Base-by-base conservation (phyloP, 2,888 invertebrate species). In the Chrysolina oricalcia region DNA sequence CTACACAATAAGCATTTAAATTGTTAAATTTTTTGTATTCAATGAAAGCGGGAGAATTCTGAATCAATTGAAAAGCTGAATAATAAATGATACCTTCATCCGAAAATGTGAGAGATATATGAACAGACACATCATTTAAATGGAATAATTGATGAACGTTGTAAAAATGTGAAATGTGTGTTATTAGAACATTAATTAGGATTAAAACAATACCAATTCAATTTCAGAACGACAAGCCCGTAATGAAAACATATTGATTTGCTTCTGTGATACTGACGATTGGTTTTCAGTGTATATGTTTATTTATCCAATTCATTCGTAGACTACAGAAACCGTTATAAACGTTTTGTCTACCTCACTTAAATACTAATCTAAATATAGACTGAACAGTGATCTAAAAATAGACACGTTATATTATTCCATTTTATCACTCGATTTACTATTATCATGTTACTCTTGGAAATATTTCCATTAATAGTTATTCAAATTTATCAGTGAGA, bases 211-310 rank as follows among this genome's bases (percentile, higher is more conserved):
- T 21, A 21, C 53, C 53, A 11, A 53, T 23, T 53, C 53, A 53
- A 53, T 53, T 53, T 11, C 53, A 53, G 11, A 17, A 19, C 19
- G 53, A 53, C 21, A 53, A 21, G 13, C 21, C 53, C 4, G 53
- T 53, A 53, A 53, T 53, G 53, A 53, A 53, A 53, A 53, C 53
- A 21, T 53, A 53, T 53, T 13, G 53, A 53, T 53, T 53, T 53
- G 53, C 53, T 53, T 53, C 21, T 23, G 13, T 53, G 53, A 53
- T 53, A 21, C 11, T 21, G 21, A 11, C 21, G 53, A 53, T 53
- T 53, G 53, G 19, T 10, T 53, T 53, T 53, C 13, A 19, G 19
- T 53, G 19, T 21, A 53, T 13, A 21, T 13, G 53, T 53, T 19
- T 21, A 53, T 53, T 21, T 15, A 43, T 43, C 15, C 11, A 43